phyloP scores from a whole-genome alignment of 1,140 invertebrate species.

The Bathynomus jamesi region DNA sequence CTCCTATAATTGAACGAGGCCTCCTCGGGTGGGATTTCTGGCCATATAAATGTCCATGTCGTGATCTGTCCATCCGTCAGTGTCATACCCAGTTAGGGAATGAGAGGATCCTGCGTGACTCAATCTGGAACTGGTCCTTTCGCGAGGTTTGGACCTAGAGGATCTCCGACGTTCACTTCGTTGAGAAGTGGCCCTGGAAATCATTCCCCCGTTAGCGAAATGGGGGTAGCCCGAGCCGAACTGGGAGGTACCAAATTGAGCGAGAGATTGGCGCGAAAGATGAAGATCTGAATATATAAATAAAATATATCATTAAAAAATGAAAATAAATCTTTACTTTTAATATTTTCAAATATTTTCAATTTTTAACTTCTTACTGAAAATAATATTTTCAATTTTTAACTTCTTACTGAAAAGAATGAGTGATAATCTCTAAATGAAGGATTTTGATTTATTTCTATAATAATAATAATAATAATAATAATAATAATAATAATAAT shows the following conservation, averaged over 20 bases:
- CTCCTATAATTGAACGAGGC: slow-evolving; percentile 36
- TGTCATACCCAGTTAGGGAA: slow-evolving; percentile 54
- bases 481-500: too few species aligned
- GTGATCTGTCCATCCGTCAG: slow-evolving; percentile 89
- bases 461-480: too few species aligned
- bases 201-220: neutral
- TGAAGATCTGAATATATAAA: slow-evolving; percentile 40
- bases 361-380: too few species aligned
- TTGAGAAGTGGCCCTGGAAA: slow-evolving; percentile 23
- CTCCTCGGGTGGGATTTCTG: slow-evolving; percentile 74
- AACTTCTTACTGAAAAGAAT: too few species aligned
- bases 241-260: slow-evolving; percentile 18
- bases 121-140: slow-evolving; percentile 24
- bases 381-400: too few species aligned
- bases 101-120: slow-evolving; percentile 39
- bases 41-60: slow-evolving; percentile 93
- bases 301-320: too few species aligned
- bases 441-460: too few species aligned
- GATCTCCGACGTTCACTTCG: slow-evolving; percentile 24
- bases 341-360: too few species aligned
- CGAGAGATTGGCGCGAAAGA: slow-evolving; percentile 39
- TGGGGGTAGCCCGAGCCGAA: slow-evolving; percentile 15
- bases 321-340: too few species aligned
- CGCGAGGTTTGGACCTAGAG: slow-evolving; percentile 29
- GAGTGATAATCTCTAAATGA: too few species aligned